Evolutionary conservation across 2,888 invertebrate species (phyloP).

Genomic region (Aphidoletes aphidimyza): DNA sequence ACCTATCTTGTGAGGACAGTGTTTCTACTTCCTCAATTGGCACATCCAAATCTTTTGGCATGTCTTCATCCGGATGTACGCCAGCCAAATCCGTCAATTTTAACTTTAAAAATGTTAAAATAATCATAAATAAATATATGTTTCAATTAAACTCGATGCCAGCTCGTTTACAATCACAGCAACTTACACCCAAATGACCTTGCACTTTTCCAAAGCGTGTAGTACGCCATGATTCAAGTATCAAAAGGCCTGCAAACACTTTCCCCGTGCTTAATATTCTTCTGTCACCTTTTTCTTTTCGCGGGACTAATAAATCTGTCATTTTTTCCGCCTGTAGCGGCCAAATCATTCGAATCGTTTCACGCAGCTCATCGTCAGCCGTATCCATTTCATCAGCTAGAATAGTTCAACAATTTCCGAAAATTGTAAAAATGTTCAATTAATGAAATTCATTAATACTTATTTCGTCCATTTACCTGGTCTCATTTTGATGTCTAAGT

Average conservation of each 20-base stretch:
- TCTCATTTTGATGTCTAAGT: slow-evolving; percentile 98
- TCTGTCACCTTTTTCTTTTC: slow-evolving; percentile 82
- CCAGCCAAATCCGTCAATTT: neutral
- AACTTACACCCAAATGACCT: slow-evolving; percentile 82
- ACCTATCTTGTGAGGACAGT: neutral
- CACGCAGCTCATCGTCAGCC: slow-evolving; percentile 94
- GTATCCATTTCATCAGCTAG: slow-evolving; percentile 98
- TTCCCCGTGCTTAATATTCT: slow-evolving; percentile 97
- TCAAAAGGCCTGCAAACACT: slow-evolving; percentile 95
- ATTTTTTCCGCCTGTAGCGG: slow-evolving; percentile 98
- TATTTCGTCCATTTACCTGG: slow-evolving; percentile 85
- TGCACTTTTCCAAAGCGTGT: slow-evolving; percentile 88
- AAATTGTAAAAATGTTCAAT: too few species aligned
- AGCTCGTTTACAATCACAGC: neutral
- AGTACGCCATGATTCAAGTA: slow-evolving; percentile 96
- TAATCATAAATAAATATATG: neutral
- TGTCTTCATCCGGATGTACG: neutral
- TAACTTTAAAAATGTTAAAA: neutral
- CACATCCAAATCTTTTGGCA: neutral
- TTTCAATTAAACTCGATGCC: neutral
- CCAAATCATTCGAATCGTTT: slow-evolving; percentile 97
- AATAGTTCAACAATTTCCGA: too few species aligned
- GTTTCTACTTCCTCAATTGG: neutral
- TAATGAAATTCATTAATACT: too few species aligned
- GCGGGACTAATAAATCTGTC: slow-evolving; percentile 93